Evolutionary conservation across 2,113 vertebrate genomes (phyloP), one percentile per base, ranked within the genome.

Genomic region (Machaerirhynchus nigripectus): DNA sequence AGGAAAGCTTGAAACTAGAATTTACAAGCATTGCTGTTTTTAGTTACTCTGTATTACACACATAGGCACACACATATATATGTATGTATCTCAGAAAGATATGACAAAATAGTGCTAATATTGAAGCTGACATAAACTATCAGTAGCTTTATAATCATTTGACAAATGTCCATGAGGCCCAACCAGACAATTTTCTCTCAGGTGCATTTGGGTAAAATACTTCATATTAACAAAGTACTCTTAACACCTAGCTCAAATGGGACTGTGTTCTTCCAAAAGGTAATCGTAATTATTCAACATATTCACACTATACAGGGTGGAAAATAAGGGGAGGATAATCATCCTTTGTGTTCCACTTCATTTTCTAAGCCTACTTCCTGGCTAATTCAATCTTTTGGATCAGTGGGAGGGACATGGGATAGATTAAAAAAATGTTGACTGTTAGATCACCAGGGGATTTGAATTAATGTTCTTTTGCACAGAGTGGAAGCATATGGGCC

Each of bases 391-490:
- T 94, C 76, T 86, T 46, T 49, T 59, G 52, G 44, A 92, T 94
- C 76, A 92, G 88, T 92, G 81, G 78, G 85, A 96, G 60, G 56
- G 83, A 80, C 71, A 86, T 5, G 24, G 75, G 39, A 84, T 39
- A 87, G 53, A 88, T 93, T 55, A 63, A 90, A 93, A 95, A 95
- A 90, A 90, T 50, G 52, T 60, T 64, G 71, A 93, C 64, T 92
- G 44, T 86, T 65, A 92, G 52, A 88, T 81, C 85, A 90, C 74
- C 74, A 84, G 64, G 85, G 82, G 68, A 92, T 94, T 89, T 78
- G 79, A 92, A 93, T 94, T 86, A 93, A 95, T 86, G 76, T 78
- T 97, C 79, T 86, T 88, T 40, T 84, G 60, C 71, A 95, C 44
- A 64, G 76, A 84, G 89, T 89, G 68, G 76, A 94, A 92, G 87